A percentile compares a stretch with the other conserved stretches of the same genome.
phyloP scores from a whole-genome alignment of 2,113 vertebrate species.

The Lepidothrix coronata region DNA sequence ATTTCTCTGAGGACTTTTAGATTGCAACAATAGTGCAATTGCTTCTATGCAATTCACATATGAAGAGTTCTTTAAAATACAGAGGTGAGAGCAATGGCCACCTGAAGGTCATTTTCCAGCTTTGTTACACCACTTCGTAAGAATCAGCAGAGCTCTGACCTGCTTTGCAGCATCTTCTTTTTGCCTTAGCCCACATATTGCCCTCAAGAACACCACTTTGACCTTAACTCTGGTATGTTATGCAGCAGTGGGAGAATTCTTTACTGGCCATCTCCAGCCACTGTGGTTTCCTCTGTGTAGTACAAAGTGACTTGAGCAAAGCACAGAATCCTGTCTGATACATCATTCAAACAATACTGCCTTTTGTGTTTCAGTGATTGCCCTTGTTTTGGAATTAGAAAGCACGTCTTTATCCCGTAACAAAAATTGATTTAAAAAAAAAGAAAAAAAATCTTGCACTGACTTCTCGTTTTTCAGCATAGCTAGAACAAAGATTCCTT shows the following conservation, averaged over 20 bases:
- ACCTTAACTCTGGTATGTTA: background rate
- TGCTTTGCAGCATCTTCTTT: background rate
- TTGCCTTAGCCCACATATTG: background rate
- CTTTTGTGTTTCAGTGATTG: background rate
- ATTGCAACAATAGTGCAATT: background rate
- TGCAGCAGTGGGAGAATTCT: background rate
- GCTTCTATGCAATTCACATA: background rate
- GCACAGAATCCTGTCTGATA: background rate
- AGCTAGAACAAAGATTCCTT: background rate
- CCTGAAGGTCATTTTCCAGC: background rate
- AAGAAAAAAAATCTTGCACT: background rate
- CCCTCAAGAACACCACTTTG: background rate
- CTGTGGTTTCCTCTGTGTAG: background rate
- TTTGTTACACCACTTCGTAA: background rate
- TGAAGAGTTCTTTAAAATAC: background rate
- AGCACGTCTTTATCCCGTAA: background rate
- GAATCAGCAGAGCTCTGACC: background rate
- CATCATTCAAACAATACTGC: background rate
- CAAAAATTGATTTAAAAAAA: background rate
- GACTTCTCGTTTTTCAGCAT: background rate
- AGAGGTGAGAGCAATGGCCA: background rate
- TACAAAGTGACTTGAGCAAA: background rate
- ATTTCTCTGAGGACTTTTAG: background rate
- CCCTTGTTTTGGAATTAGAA: background rate
- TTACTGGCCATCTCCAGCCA: background rate